Evolutionary conservation across 2,113 vertebrate species (phyloP).

Genomic region (Odontesthes bonariensis): DNA sequence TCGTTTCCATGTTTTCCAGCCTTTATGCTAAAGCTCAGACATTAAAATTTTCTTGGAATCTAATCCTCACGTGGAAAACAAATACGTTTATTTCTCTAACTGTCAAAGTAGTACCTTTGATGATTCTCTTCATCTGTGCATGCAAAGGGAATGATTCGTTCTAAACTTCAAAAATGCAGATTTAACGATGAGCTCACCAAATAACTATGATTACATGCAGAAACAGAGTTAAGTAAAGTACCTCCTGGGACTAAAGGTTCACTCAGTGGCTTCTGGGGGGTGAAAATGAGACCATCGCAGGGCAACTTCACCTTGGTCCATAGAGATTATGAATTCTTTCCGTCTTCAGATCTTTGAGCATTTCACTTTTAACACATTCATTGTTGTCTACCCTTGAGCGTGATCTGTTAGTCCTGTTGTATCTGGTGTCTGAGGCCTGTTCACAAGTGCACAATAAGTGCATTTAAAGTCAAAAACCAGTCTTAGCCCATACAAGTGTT

Average conservation of each 20-base stretch:
- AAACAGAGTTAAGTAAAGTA: not conserved
- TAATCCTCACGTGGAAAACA: not conserved
- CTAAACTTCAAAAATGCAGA: not conserved
- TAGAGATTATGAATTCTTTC: not conserved
- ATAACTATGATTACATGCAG: conserved; percentile 11
- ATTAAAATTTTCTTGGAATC: not conserved
- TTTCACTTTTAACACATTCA: conserved; percentile 12
- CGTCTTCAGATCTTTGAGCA: not conserved
- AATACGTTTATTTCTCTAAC: not conserved
- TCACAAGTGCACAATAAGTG: not conserved
- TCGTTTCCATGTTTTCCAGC: not conserved
- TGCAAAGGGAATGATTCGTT: not conserved
- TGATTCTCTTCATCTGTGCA: not conserved
- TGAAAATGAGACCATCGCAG: not conserved
- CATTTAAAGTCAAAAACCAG: not conserved
- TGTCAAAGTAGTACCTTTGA: not conserved
- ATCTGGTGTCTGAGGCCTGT: not conserved
- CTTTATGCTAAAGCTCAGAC: not conserved
- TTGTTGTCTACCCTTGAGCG: not conserved
- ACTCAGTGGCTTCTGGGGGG: not conserved
- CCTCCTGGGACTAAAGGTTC: fast-evolving
- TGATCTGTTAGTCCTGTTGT: not conserved
- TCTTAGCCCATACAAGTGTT: not conserved
- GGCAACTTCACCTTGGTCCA: not conserved
- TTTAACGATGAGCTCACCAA: not conserved